Base-by-base conservation (phyloP, 92 coral and sea anemone species). In the Epizoanthus illoricatus region DNA sequence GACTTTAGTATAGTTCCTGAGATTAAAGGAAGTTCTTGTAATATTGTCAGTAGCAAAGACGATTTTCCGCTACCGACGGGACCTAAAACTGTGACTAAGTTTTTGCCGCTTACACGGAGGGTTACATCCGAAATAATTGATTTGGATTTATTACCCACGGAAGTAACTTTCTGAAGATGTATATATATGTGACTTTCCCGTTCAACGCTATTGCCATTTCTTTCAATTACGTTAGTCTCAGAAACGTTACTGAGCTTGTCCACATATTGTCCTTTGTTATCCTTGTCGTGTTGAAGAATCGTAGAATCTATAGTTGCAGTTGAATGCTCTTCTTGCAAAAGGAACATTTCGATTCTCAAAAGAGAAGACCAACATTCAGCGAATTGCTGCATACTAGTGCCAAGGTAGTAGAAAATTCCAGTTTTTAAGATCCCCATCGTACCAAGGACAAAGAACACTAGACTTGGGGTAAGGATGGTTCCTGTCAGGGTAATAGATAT, bases 1-100 rank as follows among this genome's bases (percentile, higher is more conserved):
- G 69, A n/a, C 41, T 20, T 19, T 24, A 3, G 69, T 19, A 65
- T 7, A 10, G 24, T 23, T 19, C 69, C 69, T 5, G 69, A 65
- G 36, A 4, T 11, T 7, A 65, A 65, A 23, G 69, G 69, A 65
- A 65, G 28, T 23, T 65, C 69, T 5, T 65, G 9, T 12, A 65
- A 10, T 36, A 65, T 65, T 65, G 69, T 36, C 0, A 65, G 69
- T 28, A 65, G 36, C 36, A 65, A 65, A 24, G 69, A 65, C 16
- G 69, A 65, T 36, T 65, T 65, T 65, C 69, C 69, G 36, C 69
- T 65, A 23, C 69, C 69, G 28, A 65, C 69, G 43, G 69, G 69
- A 65, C 69, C 69, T 21, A 65, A 65, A 19, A 65, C 5, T 23
- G 39, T 24, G 69, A 65, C 24, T 36, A 65, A 16, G 42, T 9